These are phyloP conservation scores for Platycheirus albimanus DNA, from an alignment of 2,888 invertebrate genomes.

Conservation along the genomic window DNA sequence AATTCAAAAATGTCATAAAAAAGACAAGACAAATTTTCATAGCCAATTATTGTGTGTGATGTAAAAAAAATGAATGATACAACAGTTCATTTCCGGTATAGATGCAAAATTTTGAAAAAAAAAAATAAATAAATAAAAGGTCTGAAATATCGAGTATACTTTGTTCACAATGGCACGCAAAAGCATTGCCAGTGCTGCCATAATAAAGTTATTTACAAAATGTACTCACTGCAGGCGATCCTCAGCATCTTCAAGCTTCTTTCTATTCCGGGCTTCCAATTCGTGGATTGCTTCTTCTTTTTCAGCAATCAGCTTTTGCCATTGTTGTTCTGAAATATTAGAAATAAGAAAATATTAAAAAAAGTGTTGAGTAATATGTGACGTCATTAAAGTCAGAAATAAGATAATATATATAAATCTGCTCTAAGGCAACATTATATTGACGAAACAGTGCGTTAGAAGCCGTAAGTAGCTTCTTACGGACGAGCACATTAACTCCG, in stretches of 20 bases:
- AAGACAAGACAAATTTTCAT: slow-evolving; percentile 26
- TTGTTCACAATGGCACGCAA: slow-evolving; percentile 39
- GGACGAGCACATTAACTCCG: too few relatives aligned
- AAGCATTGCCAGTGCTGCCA: slow-evolving; percentile 33
- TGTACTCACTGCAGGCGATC: slow-evolving; percentile 83
- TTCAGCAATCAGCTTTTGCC: slow-evolving; percentile 84
- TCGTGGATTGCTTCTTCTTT: slow-evolving; percentile 84
- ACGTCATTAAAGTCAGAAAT: too few relatives aligned
- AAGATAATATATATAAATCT: too few relatives aligned
- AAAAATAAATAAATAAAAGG: slow-evolving; percentile 12
- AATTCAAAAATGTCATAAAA: background rate
- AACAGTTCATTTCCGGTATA: slow-evolving; percentile 8
- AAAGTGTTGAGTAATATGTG: too few relatives aligned
- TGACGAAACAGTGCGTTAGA: too few relatives aligned
- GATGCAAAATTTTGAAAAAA: slow-evolving; percentile 48
- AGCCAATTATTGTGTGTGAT: too few relatives aligned
- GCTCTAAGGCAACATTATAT: too few relatives aligned
- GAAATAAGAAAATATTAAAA: too few relatives aligned
- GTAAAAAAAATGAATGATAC: slow-evolving; percentile 27
- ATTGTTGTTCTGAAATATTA: slow-evolving; percentile 83
- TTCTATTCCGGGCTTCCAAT: slow-evolving; percentile 84
- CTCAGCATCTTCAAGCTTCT: slow-evolving; percentile 81
- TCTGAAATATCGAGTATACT: slow-evolving; percentile 9
- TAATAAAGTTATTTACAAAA: background rate
- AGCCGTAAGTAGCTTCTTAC: too few relatives aligned